Percentiles rank a stretch among this genome's conserved stretches.
phyloP scores from a whole-genome alignment of 2,113 vertebrate species.

The Paralichthys olivaceus region DNA sequence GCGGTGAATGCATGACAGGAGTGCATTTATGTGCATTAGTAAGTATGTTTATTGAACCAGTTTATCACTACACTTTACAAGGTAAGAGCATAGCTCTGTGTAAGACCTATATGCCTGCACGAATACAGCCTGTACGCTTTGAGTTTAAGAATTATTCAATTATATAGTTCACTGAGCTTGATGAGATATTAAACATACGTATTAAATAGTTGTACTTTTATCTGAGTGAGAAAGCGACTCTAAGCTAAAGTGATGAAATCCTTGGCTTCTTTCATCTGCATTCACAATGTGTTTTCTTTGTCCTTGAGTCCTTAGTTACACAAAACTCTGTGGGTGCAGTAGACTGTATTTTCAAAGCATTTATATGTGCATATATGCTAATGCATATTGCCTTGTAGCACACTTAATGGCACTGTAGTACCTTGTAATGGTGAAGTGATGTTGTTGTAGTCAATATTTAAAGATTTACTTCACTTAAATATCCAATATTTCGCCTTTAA shows the following conservation, averaged over 20 bases:
- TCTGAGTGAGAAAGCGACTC: not conserved
- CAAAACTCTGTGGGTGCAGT: constrained; percentile 26
- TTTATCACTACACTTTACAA: not conserved
- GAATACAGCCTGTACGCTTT: not conserved
- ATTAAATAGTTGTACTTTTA: no score
- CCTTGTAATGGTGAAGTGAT: constrained; percentile 16
- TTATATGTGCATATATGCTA: constrained; percentile 28
- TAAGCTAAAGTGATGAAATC: not conserved
- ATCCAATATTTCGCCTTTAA: constrained; percentile 11
- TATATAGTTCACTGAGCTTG: not conserved
- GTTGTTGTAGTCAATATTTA: constrained; percentile 48
- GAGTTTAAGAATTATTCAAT: not conserved
- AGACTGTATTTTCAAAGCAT: constrained; percentile 20
- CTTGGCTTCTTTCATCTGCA: constrained; percentile 7
- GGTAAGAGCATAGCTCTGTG: not conserved
- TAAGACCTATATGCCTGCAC: not conserved
- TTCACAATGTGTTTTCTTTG: constrained; percentile 14
- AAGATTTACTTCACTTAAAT: constrained; percentile 34
- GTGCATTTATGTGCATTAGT: not conserved
- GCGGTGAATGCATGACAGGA: not conserved
- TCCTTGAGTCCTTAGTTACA: constrained; percentile 37
- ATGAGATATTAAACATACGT: not conserved
- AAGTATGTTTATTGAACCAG: not conserved
- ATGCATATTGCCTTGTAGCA: not conserved
- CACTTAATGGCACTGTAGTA: constrained; percentile 3